Evolutionary conservation across 2,797 vertebrate genomes (phyloP).

Genomic region (Rhynchotus rufescens): DNA sequence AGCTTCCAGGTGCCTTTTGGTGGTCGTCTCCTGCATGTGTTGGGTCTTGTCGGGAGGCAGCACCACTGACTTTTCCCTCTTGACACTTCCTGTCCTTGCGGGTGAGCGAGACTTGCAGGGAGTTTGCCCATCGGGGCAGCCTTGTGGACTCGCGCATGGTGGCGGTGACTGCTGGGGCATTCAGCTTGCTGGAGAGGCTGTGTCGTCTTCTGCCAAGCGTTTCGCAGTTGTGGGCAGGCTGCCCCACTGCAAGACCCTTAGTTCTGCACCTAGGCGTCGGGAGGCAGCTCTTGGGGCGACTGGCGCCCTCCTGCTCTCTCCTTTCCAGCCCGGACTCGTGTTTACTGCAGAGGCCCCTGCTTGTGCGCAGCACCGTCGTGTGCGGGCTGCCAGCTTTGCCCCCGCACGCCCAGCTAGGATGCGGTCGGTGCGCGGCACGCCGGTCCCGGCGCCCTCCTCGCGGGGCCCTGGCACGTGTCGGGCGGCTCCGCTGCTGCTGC

Average conservation of each 20-base stretch:
- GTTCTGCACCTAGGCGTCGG: fast-evolving
- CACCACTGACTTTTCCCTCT: fast-evolving
- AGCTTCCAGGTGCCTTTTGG: fast-evolving
- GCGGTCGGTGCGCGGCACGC: too few relatives aligned
- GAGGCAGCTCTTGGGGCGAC: background rate
- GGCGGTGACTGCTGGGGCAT: background rate
- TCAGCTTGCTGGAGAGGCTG: background rate
- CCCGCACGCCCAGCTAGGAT: too few relatives aligned
- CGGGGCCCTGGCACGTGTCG: too few relatives aligned
- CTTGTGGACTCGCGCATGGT: fast-evolving
- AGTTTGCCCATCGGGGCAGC: fast-evolving
- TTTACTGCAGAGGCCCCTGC: background rate
- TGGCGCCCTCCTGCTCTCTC: background rate
- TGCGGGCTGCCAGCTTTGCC: background rate
- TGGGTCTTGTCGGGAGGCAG: background rate
- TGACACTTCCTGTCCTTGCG: fast-evolving
- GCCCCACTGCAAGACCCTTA: fast-evolving
- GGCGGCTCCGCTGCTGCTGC: too few relatives aligned
- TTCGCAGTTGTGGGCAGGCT: background rate
- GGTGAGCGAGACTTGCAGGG: background rate
- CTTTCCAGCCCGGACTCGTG: too few relatives aligned
- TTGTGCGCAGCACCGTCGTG: background rate
- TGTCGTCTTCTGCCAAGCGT: background rate
- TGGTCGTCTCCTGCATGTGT: fast-evolving
- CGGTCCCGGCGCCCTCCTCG: fast-evolving